A percentile compares a stretch with the other conserved stretches of the same genome.
Evolutionary conservation across 2,888 invertebrate species (phyloP).

Genomic region (Belgica antarctica): DNA sequence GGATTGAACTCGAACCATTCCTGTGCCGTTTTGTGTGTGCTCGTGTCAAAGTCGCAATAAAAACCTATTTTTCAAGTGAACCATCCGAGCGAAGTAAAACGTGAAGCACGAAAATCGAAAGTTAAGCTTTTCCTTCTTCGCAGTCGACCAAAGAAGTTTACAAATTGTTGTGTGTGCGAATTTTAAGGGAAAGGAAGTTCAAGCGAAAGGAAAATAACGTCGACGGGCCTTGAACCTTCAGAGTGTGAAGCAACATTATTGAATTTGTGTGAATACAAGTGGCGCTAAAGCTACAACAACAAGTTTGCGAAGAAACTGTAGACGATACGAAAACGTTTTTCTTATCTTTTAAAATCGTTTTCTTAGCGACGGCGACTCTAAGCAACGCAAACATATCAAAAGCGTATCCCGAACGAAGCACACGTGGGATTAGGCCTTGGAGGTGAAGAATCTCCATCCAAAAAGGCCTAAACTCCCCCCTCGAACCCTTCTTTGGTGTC

Average conservation of each 20-base stretch:
- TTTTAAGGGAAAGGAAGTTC: neutral
- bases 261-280: neutral
- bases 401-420: no score
- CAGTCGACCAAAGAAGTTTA: neutral
- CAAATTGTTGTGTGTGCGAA: neutral
- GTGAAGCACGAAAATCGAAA: neutral
- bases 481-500: no score
- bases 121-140: neutral
- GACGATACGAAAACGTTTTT: neutral
- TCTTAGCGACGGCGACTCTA: neutral
- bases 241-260: neutral
- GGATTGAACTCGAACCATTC: neutral
- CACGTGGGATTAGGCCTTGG: constrained; percentile 10
- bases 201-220: neutral
- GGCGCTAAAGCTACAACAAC: neutral
- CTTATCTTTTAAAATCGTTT: neutral
- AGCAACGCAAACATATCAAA: neutral
- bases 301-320: no score
- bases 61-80: neutral
- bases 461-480: constrained; percentile 7
- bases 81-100: no score
- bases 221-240: neutral
- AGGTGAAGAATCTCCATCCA: neutral
- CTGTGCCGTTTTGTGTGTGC: neutral
- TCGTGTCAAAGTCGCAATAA: neutral